Evolutionary conservation across 2,797 vertebrate genomes (phyloP), one percentile per base, ranked within the genome.

Genomic region (Amniataba percoides): DNA sequence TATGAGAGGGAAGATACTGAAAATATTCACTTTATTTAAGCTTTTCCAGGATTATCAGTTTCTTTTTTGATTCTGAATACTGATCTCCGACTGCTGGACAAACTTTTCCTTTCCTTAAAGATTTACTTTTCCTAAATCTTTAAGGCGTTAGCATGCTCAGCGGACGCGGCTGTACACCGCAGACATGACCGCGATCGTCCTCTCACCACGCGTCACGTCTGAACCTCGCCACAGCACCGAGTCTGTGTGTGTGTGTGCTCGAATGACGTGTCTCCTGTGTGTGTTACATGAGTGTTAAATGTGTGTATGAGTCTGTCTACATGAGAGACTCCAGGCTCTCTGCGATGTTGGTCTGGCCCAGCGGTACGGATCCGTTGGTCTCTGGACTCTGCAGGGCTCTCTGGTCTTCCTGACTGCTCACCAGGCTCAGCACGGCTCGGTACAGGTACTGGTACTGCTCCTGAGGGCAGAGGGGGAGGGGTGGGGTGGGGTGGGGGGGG

Each of bases 271-370:
- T 46, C 45, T 10, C 42, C 4, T 21, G 21, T 21, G 27, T 52
- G 40, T 46, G 48, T 31, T 61, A 34, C 3, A 4, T 42, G 45
- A 36, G 34, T 36, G 34, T 36, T 36, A 36, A 7, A 9, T 36
- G 34, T 7, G 2, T 36, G 9, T 21, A 39, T 75, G 51, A 58
- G 39, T 43, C 27, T 60, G 42, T 85, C 95, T 96, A 99, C 95
- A 99, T 98, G 88, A 99, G 96, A 49, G 98, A 99, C 91, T 99
- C 98, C 89, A 99, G 94, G 89, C 97, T 99, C 94, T 99, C 98
- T 0, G 96, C 95, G 10, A 92, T 94, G 27, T 89, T 94, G 13
- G 93, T 95, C 79, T 95, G 95, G 0, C 97, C 96, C 4, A 95
- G 91, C 25, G 96, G 88, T 36, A 96, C 94, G 1, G 96, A 95